These are phyloP conservation scores for Dasyurus viverrinus DNA, from an alignment of 2,113 vertebrate genomes.

Conservation along the genomic window DNA sequence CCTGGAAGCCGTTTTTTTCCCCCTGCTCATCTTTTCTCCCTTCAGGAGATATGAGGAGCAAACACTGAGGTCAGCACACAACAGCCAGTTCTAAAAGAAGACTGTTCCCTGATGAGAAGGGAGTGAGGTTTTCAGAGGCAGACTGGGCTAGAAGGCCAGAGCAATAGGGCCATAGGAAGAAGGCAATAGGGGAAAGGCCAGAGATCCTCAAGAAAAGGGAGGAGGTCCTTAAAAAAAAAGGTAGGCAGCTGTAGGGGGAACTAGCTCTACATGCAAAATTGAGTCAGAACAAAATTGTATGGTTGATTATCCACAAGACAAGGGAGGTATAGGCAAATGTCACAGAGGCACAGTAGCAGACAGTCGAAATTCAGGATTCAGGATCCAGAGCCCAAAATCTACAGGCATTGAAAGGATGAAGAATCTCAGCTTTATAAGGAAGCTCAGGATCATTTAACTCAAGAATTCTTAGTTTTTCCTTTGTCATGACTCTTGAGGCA, in stretches of 20 bases:
- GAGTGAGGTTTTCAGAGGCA: background rate
- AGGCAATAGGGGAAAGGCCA: background rate
- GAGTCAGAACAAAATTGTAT: background rate
- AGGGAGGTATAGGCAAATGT: background rate
- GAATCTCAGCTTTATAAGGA: background rate
- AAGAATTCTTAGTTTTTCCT: background rate
- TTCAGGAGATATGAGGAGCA: conserved; percentile 2
- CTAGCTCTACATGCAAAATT: background rate
- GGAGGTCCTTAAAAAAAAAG: background rate
- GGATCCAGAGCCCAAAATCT: background rate
- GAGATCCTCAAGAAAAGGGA: background rate
- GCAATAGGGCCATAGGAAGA: background rate
- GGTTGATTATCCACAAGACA: background rate
- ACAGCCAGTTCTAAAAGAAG: background rate
- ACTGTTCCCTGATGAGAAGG: background rate
- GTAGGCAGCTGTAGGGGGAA: background rate
- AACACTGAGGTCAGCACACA: background rate
- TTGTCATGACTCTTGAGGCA: background rate
- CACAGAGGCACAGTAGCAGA: background rate
- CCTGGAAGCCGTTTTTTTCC: background rate
- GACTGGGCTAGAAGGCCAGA: background rate
- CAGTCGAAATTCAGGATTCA: background rate
- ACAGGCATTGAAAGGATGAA: background rate
- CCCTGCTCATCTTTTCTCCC: background rate
- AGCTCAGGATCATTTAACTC: background rate